Evolutionary conservation across 2,888 invertebrate species (phyloP), one percentile per base, ranked within the genome.

Genomic region (Drosophila multiciliata): DNA sequence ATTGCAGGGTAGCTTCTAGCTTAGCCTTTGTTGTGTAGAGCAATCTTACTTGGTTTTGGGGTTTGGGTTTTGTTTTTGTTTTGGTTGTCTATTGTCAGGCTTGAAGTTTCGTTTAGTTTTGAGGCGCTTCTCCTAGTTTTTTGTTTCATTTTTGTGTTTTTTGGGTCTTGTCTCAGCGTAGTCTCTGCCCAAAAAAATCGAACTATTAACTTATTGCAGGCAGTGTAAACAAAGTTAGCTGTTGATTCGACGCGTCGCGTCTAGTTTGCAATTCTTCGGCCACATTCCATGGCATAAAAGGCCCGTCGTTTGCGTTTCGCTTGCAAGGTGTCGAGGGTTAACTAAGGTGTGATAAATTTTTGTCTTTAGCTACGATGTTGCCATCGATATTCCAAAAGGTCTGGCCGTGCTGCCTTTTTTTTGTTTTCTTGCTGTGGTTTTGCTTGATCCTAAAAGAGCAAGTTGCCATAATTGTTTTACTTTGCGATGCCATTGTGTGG

Each of bases 321-420:
- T 65, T 55, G 69, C 82, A 85, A 89, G 89, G 87, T 87, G 87
- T 89, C 83, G 87, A 75, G 87, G 87, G 87, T 87, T 90, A 87
- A 87, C 90, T 90, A 87, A 87, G 87, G 87, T 90, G 87, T 87
- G 87, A 87, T 87, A 89, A 90, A 90, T 90, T 84, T 89, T 82
- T 80, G 75, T 78, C 70, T 76, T 72, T 78, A 66, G 42, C 64
- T 58, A 36, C 59, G 57, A 62, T 48, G 32, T 61, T 75, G 59
- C 66, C 80, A 78, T 80, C 77, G 78, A 80, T 78, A 80, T 67
- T 77, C 60, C 60, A 50, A 81, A 81, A 82, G 79, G 80, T 75
- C 82, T 78, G n/a, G 57, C 61, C 58, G 55, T 63, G 55, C 53
- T 54, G 50, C 45, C 55, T 54, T 53, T 29, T 29, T 67, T 45